A percentile compares a stretch with the other conserved stretches of the same genome.
Conservation (phyloP, 1,140 invertebrate genomes). For the Drosophila aff. region DNA sequence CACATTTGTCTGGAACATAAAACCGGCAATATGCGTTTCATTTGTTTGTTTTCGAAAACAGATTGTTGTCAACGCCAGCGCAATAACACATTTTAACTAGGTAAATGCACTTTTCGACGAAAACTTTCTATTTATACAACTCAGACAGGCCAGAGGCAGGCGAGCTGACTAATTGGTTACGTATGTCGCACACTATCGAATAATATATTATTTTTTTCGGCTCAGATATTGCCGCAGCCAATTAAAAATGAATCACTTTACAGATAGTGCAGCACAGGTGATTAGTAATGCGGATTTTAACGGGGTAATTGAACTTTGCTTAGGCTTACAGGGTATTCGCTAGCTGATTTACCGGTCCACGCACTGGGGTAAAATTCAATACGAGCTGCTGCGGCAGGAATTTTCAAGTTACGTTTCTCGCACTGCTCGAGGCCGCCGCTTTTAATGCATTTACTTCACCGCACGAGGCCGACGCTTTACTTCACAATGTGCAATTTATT, state of each 20-base stretch:
- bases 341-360: slow-evolving; percentile 21
- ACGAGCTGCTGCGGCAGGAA: slow-evolving; percentile 8
- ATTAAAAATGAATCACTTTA: slow-evolving; percentile 27
- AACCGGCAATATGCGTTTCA: slow-evolving; percentile 8
- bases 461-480: slow-evolving; percentile 11
- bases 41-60: slow-evolving; percentile 13
- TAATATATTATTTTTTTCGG: slow-evolving; percentile 1
- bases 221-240: slow-evolving; percentile 10
- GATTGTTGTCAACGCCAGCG: slow-evolving; percentile 10
- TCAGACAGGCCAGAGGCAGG: neutral
- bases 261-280: slow-evolving; percentile 8
- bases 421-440: slow-evolving; percentile 3
- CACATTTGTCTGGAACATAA: slow-evolving; percentile 22
- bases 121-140: slow-evolving; percentile 43
- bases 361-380: slow-evolving; percentile 38
- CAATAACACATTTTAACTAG: slow-evolving; percentile 5
- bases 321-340: slow-evolving; percentile 5
- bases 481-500: slow-evolving; percentile 27
- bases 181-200: slow-evolving; percentile 37
- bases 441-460: slow-evolving; percentile 28
- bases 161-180: slow-evolving; percentile 35
- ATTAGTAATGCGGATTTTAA: neutral
- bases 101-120: slow-evolving; percentile 18
- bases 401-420: neutral
- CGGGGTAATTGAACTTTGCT: slow-evolving; percentile 15